Base-by-base conservation (phyloP, 2,113 vertebrate species). In the Motacilla tschutschensis region DNA sequence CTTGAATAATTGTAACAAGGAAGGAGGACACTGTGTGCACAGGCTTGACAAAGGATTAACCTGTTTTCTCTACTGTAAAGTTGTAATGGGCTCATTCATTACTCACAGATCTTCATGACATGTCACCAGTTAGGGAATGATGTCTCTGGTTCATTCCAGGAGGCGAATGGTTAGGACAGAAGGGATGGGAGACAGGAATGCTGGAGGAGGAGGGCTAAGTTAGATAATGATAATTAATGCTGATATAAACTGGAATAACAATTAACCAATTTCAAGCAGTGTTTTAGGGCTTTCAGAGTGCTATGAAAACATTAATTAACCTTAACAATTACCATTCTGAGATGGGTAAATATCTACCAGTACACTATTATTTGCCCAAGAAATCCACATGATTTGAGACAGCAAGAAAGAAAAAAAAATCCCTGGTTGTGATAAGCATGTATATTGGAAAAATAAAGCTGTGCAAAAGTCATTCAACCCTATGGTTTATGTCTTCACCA, bases 81-180 rank as follows among this genome's bases (percentile, higher is more conserved):
- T 83, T 79, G 69, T 96, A 91, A 96, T 80, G 77, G 89, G 83
- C 90, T 96, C 93, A 94, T 95, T 95, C 92, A 89, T 97, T 96
- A 95, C 91, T 90, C 89, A 79, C 41, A 78, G 40, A 74, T 33
- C 65, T 85, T 87, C 76, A 35, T 85, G 83, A 94, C 92, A 93
- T 8, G 5, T 41, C 71, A 62, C 74, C 36, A 33, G 38, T 40
- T 74, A 54, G 64, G 54, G 38, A 87, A 78, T 22, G 48, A 74
- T 66, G 64, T 65, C 73, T 92, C 57, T 47, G 72, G 24, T 79
- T 94, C 57, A 47, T 67, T 76, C 54, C 60, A 70, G 76, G 33
- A 73, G 33, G 44, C 72, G 63, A 63, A 87, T 17, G 59, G 18
- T 66, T 90, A 63, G 53, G 92, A 87, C 76, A 64, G 47, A 65